Evolutionary conservation across 2,888 invertebrate genomes (phyloP), one percentile per base, ranked within the genome.

Genomic region (Agrotis segetum): DNA sequence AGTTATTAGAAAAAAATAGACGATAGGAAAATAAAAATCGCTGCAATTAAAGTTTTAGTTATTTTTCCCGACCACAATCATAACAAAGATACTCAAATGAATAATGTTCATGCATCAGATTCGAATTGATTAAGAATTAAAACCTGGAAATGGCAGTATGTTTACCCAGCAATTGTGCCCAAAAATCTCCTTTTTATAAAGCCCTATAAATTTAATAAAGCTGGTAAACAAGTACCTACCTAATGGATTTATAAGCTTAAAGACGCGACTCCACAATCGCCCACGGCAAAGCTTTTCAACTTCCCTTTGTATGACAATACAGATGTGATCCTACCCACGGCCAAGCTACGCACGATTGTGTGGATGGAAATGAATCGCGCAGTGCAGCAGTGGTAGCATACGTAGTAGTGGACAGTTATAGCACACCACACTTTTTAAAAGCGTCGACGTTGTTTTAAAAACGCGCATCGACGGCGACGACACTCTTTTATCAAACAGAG

Each of bases 111-210:
- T 34, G 7, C 34, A 55, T 16, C 16, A 46, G 19, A 53, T 34
- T 46, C 40, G 40, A 40, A 11, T 40, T 40, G 2, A 40, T 40
- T 40, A 2, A 53, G 3, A 59, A 52, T 14, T 3, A 63, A 52
- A 59, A 69, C 11, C 24, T 44, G 14, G 16, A 11, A 49, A 24
- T 58, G 6, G n/a, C 67, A 67, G 11, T 29, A 56, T 6, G 14
- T 46, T 47, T 1, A 13, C 14, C 5, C 1, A 40, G 1, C 40
- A 2, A 40, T 9, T 34, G 17, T 19, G 52, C 11, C 24, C 3
- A 11, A 29, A 5, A 14, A 19, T 34, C 1, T 29, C 1, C 2
- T 40, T 50, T 40, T 16, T 13, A 40, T 40, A 40, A 40, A 11
- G 40, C 40, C 9, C 40, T 9, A 40, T 40, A 40, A 2, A 40